Base-by-base conservation (phyloP, 2,113 vertebrate species). In the Pterophyllum scalare region DNA sequence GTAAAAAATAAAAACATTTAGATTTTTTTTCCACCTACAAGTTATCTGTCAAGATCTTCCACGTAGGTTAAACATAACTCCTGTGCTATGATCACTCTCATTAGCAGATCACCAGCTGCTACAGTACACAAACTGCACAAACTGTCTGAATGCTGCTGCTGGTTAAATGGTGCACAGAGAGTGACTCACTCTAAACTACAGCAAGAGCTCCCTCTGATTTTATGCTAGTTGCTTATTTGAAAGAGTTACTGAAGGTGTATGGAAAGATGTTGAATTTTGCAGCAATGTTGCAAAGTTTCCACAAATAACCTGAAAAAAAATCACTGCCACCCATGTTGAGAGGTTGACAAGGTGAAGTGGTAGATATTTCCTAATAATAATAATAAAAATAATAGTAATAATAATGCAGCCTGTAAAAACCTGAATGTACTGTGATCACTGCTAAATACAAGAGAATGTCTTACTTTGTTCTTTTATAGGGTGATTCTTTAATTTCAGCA, bases 241-340 rank as follows among this genome's bases (percentile, higher is more conserved):
- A 40, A 40, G 38, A 11, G 10, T 40, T 3, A 40, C 11, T 40
- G 11, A 40, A 40, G 38, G 38, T 10, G 38, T 40, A 40, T 40
- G 38, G 9, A 40, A 11, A 40, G 38, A 11, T 40, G 10, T 3
- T 3, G 3, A 10, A 40, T 12, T 2, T 40, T 40, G 38, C 10
- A 11, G 11, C 38, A 40, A 40, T 40, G 38, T 28, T 40, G 38
- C 38, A 11, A 40, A 11, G 10, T 40, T 40, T 40, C 38, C 38
- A 40, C 10, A 38, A 40, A 40, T 40, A 2, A 11, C 38, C 10
- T 40, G 38, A 2, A 26, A 43, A 43, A 46, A 67, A 3, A 67
- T 43, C 22, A 46, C 40, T 67, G 24, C 22, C 24, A 43, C 0
- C 0, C 10, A 10, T 65, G 62, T 43, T 0, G 24, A 43, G 35